Base-by-base conservation (phyloP, 2,888 invertebrate genomes). In the Pheosia tremula region DNA sequence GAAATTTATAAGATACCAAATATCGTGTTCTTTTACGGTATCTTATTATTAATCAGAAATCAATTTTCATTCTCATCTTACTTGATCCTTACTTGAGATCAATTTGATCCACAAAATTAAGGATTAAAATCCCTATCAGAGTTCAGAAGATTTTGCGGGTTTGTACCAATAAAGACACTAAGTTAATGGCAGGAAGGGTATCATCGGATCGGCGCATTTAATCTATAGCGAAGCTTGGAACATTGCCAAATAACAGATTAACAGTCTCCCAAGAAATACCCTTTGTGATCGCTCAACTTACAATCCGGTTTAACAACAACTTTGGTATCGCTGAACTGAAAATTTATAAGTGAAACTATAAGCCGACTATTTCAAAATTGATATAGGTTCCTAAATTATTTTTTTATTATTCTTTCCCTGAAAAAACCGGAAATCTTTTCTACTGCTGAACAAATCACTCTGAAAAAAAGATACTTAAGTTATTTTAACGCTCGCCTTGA, bases 221-320 rank as follows among this genome's bases (percentile, higher is more conserved):
- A 89, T 87, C 86, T 85, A 72, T 71, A 72, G 67, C 72, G 76
- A 73, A 77, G 24, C 76, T 87, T 89, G 89, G 89, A 84, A 66
- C 62, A 59, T 66, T 73, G 88, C 89, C 89, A 91, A 86, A 83
- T 81, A 74, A 83, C 76, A 87, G 89, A 89, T 90, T 88, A 89
- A 78, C 81, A 81, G 78, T 77, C 77, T 77, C 79, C 73, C 67
- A 82, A 86, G 84, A 82, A 83, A 80, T 81, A 77, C 75, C 84
- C 85, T 82, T 85, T 85, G 78, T 79, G 71, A 72, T 73, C 67
- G 74, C 65, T 72, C 67, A 74, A 81, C 56, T 75, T 77, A 67
- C 69, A 67, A 68, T 69, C 69, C 60, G 60, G 64, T 57, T 78
- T 73, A 74, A 73, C 75, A 79, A 62, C 66, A 70, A 75, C 67